A percentile compares a stretch with the other conserved stretches of the same genome.
These are phyloP conservation scores for Heptranchias perlo DNA, from an alignment of 2,113 vertebrate genomes.

Conservation along the genomic window DNA sequence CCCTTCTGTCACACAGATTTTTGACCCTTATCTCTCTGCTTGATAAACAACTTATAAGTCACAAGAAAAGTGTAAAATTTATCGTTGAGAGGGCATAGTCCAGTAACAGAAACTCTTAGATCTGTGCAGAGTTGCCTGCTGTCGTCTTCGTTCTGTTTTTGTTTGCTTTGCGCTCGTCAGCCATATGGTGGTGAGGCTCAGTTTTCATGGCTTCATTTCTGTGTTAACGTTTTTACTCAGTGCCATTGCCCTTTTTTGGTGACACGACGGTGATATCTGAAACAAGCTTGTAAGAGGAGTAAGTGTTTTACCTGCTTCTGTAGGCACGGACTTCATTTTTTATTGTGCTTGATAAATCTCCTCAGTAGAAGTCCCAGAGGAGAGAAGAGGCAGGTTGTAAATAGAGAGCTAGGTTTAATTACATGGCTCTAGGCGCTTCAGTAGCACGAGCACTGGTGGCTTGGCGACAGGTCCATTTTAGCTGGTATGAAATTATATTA, in stretches of 20 bases:
- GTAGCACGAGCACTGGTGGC: constrained; percentile 30
- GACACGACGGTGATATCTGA: neutral
- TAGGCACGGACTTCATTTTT: constrained; percentile 9
- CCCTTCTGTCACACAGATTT: constrained; percentile 1
- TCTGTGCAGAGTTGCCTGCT: constrained; percentile 26
- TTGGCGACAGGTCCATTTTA: neutral
- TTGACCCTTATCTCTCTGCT: neutral
- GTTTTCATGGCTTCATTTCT: constrained; percentile 30
- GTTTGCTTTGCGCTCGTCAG: neutral
- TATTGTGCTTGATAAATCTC: constrained; percentile 36
- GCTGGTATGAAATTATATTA: constrained; percentile 31
- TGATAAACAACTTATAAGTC: constrained; percentile 12
- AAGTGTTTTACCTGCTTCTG: constrained; percentile 21
- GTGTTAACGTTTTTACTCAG: neutral
- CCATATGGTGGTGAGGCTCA: constrained; percentile 24
- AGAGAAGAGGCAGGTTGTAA: constrained; percentile 35
- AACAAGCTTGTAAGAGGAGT: constrained; percentile 1
- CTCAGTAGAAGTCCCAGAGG: constrained; percentile 7
- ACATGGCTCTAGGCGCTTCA: constrained; percentile 32
- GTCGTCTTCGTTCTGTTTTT: neutral
- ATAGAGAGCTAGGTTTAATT: constrained; percentile 37
- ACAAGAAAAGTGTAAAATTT: constrained; percentile 14
- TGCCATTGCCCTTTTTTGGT: constrained; percentile 6
- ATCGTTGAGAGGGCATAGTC: neutral
- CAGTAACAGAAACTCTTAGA: neutral